Evolutionary conservation across 2,888 invertebrate genomes (phyloP), one percentile per base, ranked within the genome.

Genomic region (Meiosimyza platycephala): DNA sequence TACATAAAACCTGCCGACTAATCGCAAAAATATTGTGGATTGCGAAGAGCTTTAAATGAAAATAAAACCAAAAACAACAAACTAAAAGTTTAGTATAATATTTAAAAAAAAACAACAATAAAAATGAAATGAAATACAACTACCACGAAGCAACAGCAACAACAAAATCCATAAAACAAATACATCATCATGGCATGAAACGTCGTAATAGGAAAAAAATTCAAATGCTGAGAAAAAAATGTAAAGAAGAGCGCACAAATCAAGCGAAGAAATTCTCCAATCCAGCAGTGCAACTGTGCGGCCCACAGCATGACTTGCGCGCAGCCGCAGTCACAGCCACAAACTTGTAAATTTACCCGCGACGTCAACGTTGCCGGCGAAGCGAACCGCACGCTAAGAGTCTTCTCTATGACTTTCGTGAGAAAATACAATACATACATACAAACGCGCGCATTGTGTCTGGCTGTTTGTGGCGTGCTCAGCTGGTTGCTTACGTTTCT

Each of bases 71-170:
- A 28, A 40, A 55, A 1, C 50, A 15, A 55, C 52, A 57, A 68
- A 59, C 6, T 16, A 22, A 48, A 3, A n/a, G 52, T 47, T 55
- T 69, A 64, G 67, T 57, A 67, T 69, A 70, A 74, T 71, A 76
- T 69, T 15, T 55, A 72, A 69, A 63, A 50, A 73, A 71, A 67
- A 74, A 75, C 69, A 68, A 64, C 16, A 70, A 72, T 69, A 69
- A 60, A 68, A 59, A 60, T 51, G n/a, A 48, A 66, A 15, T 64
- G 11, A 64, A 64, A 64, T 6, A 64, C 48, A 40, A 64, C 7
- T n/a, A 50, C 33, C 28, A 62, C 11, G 3, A 7, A 22, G n/a
- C 47, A 50, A 64, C 1, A 16, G 12, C 47, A 50, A 64, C 40
- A 48, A 16, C 11, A 57, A 57, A 57, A 57, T 22, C 12, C 22